Conservation (phyloP, 2,888 invertebrate genomes). For the Lysandra coridon region DNA sequence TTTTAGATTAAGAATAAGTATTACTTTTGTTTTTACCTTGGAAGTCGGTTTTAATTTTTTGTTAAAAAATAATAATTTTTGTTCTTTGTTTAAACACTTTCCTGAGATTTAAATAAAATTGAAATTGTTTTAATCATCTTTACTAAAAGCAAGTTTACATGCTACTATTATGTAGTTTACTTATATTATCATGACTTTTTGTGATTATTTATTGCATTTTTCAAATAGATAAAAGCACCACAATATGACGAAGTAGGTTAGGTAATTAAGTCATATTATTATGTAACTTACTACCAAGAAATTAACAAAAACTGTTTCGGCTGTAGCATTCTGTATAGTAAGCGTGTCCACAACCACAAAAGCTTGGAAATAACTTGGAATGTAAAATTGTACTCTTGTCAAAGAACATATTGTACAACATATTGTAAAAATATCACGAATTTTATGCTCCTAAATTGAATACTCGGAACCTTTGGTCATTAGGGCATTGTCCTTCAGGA, state of each 20-base stretch:
- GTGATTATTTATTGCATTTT: no score
- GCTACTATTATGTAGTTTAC: no score
- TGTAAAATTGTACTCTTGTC: neutral
- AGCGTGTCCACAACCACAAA: neutral
- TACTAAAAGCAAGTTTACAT: no score
- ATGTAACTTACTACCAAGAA: neutral
- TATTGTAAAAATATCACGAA: constrained; percentile 12
- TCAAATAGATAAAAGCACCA: neutral
- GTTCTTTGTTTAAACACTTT: no score
- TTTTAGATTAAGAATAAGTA: no score
- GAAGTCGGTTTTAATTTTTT: no score
- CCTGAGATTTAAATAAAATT: no score
- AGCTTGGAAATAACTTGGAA: neutral
- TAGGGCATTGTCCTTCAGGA: neutral
- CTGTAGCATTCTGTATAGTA: neutral
- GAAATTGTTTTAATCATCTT: no score
- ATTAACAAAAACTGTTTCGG: neutral
- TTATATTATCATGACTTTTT: no score
- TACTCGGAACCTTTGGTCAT: neutral
- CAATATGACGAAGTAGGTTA: neutral
- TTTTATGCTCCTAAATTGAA: neutral
- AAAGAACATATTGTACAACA: neutral
- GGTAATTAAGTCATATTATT: no score
- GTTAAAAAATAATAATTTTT: no score
- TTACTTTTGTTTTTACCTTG: no score